These are phyloP conservation scores for Anomalospiza imberbis DNA, from an alignment of 2,797 vertebrate species.

Conservation along the genomic window DNA sequence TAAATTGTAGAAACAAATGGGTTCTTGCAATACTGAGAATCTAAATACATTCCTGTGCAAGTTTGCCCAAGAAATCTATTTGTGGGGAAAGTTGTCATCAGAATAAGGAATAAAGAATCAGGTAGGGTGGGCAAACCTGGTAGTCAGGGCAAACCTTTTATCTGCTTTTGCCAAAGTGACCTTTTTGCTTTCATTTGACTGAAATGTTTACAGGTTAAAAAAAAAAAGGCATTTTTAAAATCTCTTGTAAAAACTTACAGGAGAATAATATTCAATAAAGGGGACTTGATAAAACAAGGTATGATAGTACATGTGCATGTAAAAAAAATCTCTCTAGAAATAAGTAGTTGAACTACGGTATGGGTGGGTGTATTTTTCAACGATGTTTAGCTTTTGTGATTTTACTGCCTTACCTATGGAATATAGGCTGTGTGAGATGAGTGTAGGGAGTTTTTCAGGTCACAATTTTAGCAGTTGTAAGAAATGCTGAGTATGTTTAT, in stretches of 20 bases:
- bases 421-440: not conserved
- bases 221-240: not conserved
- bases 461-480: not conserved
- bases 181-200: not conserved
- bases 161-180: not conserved
- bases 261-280: not conserved
- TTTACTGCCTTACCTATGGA: not conserved
- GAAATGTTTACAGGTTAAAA: not conserved
- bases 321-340: not conserved
- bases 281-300: not conserved
- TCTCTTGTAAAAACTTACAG: not conserved
- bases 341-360: not conserved
- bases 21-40: not conserved
- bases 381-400: not conserved
- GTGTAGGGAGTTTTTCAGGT: not conserved
- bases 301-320: not conserved
- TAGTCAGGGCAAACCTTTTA: not conserved
- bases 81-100: not conserved
- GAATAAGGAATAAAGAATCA: not conserved
- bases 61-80: not conserved
- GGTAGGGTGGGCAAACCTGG: not conserved
- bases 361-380: not conserved
- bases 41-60: not conserved
- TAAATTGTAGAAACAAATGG: not conserved
- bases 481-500: not conserved